These are phyloP conservation scores for Pygathrix nemaeus DNA, from an alignment of 2,113 vertebrate species.

Conservation along the genomic window DNA sequence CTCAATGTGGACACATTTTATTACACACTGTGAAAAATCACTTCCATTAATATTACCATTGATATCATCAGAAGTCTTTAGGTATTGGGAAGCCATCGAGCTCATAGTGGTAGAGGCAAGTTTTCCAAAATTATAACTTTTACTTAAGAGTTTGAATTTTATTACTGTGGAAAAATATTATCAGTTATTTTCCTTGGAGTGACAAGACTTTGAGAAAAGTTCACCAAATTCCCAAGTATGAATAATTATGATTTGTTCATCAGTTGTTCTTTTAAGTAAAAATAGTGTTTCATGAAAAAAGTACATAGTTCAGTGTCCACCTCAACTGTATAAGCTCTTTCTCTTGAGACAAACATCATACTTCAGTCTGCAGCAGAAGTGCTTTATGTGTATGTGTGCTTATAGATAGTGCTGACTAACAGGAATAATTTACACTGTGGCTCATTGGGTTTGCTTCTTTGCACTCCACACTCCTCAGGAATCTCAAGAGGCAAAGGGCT, in stretches of 20 bases:
- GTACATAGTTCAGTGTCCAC: not conserved
- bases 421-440: not conserved
- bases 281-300: not conserved
- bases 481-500: not conserved
- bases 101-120: not conserved
- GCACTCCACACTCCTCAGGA: not conserved
- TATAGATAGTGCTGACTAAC: not conserved
- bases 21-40: not conserved
- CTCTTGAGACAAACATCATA: not conserved
- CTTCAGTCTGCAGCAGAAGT: not conserved
- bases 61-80: not conserved
- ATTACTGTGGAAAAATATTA: not conserved
- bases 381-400: not conserved
- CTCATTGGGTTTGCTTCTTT: not conserved
- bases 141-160: not conserved
- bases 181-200: not conserved
- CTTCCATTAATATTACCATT: not conserved
- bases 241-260: not conserved
- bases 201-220: not conserved
- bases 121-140: slow-evolving; percentile 39
- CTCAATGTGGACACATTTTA: not conserved
- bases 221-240: not conserved
- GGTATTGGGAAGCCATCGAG: not conserved
- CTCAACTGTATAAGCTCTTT: not conserved
- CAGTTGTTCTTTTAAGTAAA: not conserved